Percentiles rank a stretch among this genome's conserved stretches.
Evolutionary conservation across 2,888 invertebrate species (phyloP).

Genomic region (Synanthedon tipuliformis): DNA sequence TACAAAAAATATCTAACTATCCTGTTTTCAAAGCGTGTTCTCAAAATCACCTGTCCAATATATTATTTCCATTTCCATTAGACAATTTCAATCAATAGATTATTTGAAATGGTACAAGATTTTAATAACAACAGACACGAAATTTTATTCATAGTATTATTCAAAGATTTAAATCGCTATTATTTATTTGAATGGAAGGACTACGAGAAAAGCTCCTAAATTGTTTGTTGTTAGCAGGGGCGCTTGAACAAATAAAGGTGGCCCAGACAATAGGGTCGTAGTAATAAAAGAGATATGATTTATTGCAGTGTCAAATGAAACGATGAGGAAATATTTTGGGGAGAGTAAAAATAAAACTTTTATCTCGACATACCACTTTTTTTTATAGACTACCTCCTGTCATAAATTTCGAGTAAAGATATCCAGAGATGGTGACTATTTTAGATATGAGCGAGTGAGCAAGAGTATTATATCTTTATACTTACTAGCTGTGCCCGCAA

Average conservation of each 20-base stretch:
- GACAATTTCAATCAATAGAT: too few relatives aligned
- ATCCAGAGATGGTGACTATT: too few relatives aligned
- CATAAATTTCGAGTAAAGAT: neutral
- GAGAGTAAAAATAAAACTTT: neutral
- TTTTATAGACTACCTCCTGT: neutral
- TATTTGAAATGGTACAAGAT: too few relatives aligned
- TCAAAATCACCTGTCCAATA: too few relatives aligned
- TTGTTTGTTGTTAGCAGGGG: constrained; percentile 19
- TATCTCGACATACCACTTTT: neutral
- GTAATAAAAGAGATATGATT: constrained; percentile 56
- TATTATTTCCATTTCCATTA: too few relatives aligned
- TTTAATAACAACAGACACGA: too few relatives aligned
- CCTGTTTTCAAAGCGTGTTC: too few relatives aligned
- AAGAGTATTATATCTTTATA: too few relatives aligned
- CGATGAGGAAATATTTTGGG: constrained; percentile 10
- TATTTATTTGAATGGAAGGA: constrained; percentile 5
- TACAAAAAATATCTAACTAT: too few relatives aligned
- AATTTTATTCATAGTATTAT: neutral
- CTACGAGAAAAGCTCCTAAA: neutral
- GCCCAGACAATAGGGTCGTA: constrained; percentile 36
- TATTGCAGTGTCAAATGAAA: constrained; percentile 44
- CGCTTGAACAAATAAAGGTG: constrained; percentile 33
- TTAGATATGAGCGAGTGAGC: too few relatives aligned
- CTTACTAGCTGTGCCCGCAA: too few relatives aligned
- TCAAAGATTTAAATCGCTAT: too few relatives aligned